Evolutionary conservation across 2,113 vertebrate species (phyloP), one percentile per base, ranked within the genome.

Genomic region (Channa maculata): DNA sequence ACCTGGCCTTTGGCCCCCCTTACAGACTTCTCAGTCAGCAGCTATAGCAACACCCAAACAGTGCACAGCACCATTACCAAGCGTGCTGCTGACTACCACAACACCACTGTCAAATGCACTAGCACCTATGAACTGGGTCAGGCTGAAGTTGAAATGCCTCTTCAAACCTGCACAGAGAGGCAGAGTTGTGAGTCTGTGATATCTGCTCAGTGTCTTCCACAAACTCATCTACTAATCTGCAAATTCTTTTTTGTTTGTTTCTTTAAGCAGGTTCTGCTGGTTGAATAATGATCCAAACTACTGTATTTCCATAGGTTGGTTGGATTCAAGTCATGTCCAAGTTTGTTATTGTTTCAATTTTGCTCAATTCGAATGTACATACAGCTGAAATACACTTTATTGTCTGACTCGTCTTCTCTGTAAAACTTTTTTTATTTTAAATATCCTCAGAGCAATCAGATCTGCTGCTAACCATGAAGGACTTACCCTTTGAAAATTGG

Each of bases 61-160:
- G 71, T 78, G 15, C 49, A 15, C 15, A 76, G 65, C 57, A 70
- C 48, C 65, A 39, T 84, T 33, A 53, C 15, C 12, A 15, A 75
- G 33, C 7, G 36, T n/a, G n/a, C 37, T 14, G 44, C 52, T 15
- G 44, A 75, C 48, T 36, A 67, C 24, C 10, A 41, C 10, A 41
- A 43, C 49, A 24, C 8, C 48, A 85, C 5, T 1, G 8, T 82
- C 14, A 49, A 0, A 33, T 81, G 74, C 46, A 61, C 45, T 59
- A 78, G 66, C 77, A 76, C 8, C 34, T 73, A 73, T 33, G 5
- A 65, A 39, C 11, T 69, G 12, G 77, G 77, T 4, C 15, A 2
- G 14, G 24, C 1, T 7, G 7, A n/a, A 13, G 15, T 10, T 9
- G 33, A 37, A 1, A 48, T 71, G 43, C 12, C 2, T 2, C 6